A percentile compares a stretch with the other conserved stretches of the same genome.
Conservation (phyloP, 2,113 vertebrate genomes). For the Boulengeromyrus knoepffleri region DNA sequence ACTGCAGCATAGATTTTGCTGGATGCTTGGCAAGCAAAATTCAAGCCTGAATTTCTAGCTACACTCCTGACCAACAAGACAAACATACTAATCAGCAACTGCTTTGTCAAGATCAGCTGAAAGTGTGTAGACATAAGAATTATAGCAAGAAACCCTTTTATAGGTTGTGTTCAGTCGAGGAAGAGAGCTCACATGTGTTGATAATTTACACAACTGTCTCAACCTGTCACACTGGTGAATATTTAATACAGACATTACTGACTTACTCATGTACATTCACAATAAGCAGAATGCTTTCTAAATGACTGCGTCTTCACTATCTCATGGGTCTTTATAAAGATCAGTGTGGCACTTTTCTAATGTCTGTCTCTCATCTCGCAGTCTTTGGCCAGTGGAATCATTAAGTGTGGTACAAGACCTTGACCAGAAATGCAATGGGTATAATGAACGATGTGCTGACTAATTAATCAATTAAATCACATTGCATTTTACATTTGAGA, state of each 20-base stretch:
- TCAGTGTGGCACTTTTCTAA: too few relatives aligned
- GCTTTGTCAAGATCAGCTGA: too few relatives aligned
- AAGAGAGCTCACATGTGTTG: neutral
- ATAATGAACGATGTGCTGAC: too few relatives aligned
- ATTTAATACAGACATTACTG: neutral
- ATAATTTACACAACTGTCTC: neutral
- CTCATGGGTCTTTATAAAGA: too few relatives aligned
- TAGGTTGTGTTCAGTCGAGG: neutral
- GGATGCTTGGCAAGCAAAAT: slow-evolving; percentile 16
- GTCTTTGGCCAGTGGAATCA: neutral
- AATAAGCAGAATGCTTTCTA: neutral
- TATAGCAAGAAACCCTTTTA: neutral
- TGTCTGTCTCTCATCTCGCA: neutral
- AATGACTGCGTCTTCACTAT: too few relatives aligned
- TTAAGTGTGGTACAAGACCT: neutral
- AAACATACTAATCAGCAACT: too few relatives aligned
- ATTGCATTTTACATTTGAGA: too few relatives aligned
- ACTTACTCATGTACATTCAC: neutral
- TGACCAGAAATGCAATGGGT: too few relatives aligned
- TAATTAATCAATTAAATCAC: too few relatives aligned
- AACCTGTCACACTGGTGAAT: neutral
- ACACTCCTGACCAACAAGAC: too few relatives aligned
- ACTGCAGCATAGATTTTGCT: neutral
- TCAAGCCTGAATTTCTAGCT: too few relatives aligned
- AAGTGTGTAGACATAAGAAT: neutral